Base-by-base conservation (phyloP, 2,797 vertebrate genomes). In the Ptychadena robeensis region DNA sequence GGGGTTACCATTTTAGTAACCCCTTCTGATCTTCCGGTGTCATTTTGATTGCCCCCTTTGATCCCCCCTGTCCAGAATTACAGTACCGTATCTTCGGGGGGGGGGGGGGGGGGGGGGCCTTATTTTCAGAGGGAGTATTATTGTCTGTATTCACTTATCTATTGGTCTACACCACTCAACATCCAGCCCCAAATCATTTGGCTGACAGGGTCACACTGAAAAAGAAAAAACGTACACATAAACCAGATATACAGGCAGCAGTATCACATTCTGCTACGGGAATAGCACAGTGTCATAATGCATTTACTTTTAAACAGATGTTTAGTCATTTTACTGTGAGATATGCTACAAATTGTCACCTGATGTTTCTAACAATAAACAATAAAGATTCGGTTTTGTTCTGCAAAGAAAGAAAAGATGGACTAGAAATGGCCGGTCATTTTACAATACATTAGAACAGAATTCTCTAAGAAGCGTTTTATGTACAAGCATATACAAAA, bases 401-500 rank as follows among this genome's bases (percentile, higher is more conserved):
- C 85, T 86, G 85, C 88, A 86, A 93, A 92, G n/a, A n/a, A 90
- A 89, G 81, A 75, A 82, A 88, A 91, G 83, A 88, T 87, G 86
- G n/a, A 90, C 91, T 90, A 92, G 87, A 92, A 93, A 91, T 92
- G 92, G 89, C 90, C 92, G 90, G 90, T 92, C 90, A 91, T 69
- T 93, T 90, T 94, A 93, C 90, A 94, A 92, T 92, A 91, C 92
- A 89, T 89, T 91, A 93, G 88, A 91, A 90, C 91, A 91, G 92
- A 93, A 94, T 91, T 89, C 88, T 92, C 90, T 93, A 93, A 77
- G 89, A 93, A 93, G 91, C 90, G 83, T 89, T n/a, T 91, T 94
- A 94, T 93, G 90, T 93, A 94, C 93, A 97, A 93, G 96, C 96
- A 95, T 96, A 96, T 91, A 92, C 90, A 95, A 95, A 93, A 96